Evolutionary conservation across 2,888 invertebrate species (phyloP), one percentile per base, ranked within the genome.

Genomic region (Phalera bucephala): DNA sequence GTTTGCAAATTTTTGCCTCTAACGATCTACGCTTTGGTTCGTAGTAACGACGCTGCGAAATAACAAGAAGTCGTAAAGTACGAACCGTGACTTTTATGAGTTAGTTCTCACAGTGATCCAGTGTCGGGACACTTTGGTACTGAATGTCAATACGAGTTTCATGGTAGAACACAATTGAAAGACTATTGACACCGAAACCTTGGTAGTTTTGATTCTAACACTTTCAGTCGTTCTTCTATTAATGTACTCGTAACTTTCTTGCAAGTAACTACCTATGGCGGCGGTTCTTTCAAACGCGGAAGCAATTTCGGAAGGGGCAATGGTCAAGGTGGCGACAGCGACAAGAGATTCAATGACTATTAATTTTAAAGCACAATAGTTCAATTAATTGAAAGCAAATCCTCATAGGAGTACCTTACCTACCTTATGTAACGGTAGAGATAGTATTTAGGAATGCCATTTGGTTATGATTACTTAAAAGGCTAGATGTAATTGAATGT

Each of bases 281-380:
- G 91, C 3, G 90, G 91, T 32, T 84, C 91, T 12, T 90, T 90
- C 69, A 88, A 84, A 50, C 80, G 90, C 20, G 89, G 91, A 32
- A 70, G 78, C 41, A 87, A 76, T 56, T 86, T 87, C 42, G 87
- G 91, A 31, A 78, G 84, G 46, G 77, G 81, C 32, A 74, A 71
- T 43, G 80, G 84, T 33, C 75, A 75, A 14, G 73, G 76, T 31
- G 82, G 85, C 11, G 79, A 69, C 26, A 81, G 80, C 47, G 88
- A 89, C 63, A 81, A 82, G 60, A 71, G 80, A 78, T 89, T 89
- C 64, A 76, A 80, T 59, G 81, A 83, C 40, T 88, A 89, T 76
- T 87, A 74, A 80, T 49, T 49, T 64, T 56, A 64, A 36, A 54
- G 62, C 60, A 57, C 61, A 56, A 45, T 50, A 59, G 50, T 50